Percentiles rank a stretch among this genome's conserved stretches.
phyloP scores from a whole-genome alignment of 53 echinoderm and acorn worm genomes.

The Actinopyga echinites region DNA sequence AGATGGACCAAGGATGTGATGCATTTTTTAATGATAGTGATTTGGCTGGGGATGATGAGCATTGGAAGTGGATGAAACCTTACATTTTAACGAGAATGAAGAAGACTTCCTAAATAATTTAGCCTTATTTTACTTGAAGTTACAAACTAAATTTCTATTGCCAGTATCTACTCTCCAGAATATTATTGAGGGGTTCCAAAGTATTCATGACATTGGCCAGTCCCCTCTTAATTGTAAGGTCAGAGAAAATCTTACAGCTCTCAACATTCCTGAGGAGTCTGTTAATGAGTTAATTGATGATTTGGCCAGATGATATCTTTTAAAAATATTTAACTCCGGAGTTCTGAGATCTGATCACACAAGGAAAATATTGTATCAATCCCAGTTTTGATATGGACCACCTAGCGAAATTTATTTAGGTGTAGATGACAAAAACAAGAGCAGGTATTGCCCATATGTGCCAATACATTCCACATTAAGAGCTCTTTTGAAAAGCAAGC shows the following conservation, averaged over 20 bases:
- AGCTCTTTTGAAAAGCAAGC: constrained; percentile 4
- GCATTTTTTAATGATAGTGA: background rate
- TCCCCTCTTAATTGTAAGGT: constrained; percentile 1
- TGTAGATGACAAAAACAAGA: too few species aligned
- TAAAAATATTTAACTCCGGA: too few species aligned
- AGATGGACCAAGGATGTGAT: too few species aligned
- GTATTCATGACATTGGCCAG: constrained; percentile 36
- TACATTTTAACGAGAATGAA: background rate
- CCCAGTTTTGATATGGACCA: too few species aligned
- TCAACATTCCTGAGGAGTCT: background rate
- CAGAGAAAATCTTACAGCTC: background rate
- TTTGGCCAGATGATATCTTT: constrained; percentile 3
- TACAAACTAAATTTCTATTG: constrained; percentile 43
- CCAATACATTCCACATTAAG: too few species aligned
- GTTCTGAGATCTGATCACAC: too few species aligned
- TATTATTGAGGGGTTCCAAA: constrained; percentile 44
- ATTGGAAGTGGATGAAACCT: too few species aligned
- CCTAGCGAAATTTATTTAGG: too few species aligned
- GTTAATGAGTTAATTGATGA: constrained; percentile 19
- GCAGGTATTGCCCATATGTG: too few species aligned
- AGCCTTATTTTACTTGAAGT: constrained; percentile 40
- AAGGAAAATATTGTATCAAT: too few species aligned
- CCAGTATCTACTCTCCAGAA: constrained; percentile 33
- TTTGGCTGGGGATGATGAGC: too few species aligned
- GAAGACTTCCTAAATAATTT: constrained; percentile 10